Evolutionary conservation across 64 coral and sea anemone species (phyloP).

Genomic region (Dendronephthya gigantea): DNA sequence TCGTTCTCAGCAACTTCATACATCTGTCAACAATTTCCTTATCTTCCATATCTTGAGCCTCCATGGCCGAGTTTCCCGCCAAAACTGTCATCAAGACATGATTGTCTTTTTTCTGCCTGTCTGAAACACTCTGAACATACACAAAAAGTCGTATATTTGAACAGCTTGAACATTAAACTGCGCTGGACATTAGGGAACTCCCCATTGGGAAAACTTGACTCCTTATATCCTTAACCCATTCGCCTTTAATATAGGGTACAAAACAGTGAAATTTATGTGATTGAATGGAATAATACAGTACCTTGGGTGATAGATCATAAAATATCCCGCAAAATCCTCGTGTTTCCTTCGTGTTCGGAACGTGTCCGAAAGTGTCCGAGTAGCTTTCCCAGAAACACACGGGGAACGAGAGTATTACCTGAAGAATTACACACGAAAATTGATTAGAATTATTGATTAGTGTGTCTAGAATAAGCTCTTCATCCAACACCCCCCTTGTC

Average conservation of each 20-base stretch:
- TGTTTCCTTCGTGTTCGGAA: constrained; percentile 39
- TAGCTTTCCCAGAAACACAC: constrained; percentile 60
- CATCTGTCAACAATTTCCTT: constrained; percentile 51
- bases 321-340: constrained; percentile 68
- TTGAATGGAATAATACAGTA: no score
- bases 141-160: not conserved
- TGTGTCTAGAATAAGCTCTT: not conserved
- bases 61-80: constrained; percentile 51
- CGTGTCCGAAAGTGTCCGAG: constrained; percentile 61
- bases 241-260: no score
- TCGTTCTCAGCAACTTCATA: constrained; percentile 36
- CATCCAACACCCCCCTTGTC: no score
- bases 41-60: constrained; percentile 55
- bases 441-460: not conserved
- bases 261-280: no score
- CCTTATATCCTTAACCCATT: no score
- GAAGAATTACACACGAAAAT: not conserved
- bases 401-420: constrained; percentile 74
- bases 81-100: constrained; percentile 87
- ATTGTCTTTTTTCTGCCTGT: constrained; percentile 17
- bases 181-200: no score
- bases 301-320: constrained; percentile 60
- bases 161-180: no score
- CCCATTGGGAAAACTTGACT: no score
- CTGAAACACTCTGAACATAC: not conserved